A percentile compares a stretch with the other conserved stretches of the same genome.
These are phyloP conservation scores for Microvelia longipes DNA, from an alignment of 1,140 invertebrate genomes.

Conservation along the genomic window DNA sequence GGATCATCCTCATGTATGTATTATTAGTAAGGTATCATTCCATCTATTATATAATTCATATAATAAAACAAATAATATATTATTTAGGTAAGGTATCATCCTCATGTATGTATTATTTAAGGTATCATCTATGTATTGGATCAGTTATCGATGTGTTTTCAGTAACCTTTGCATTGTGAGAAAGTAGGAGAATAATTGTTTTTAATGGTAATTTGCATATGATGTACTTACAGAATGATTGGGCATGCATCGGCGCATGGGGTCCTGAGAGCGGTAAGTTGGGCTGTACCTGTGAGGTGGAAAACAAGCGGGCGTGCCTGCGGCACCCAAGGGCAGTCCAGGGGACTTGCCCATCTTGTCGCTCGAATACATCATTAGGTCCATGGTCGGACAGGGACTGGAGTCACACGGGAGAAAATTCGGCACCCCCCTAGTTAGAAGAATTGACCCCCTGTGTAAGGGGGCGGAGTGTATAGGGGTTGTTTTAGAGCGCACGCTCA, in stretches of 20 bases:
- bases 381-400: not conserved
- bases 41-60: too few relatives aligned
- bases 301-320: not conserved
- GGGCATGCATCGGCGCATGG: not conserved
- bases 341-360: constrained; percentile 3
- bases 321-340: not conserved
- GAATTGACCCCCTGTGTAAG: not conserved
- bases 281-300: not conserved
- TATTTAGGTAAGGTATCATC: too few relatives aligned
- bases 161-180: too few relatives aligned
- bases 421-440: not conserved
- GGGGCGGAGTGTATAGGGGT: not conserved
- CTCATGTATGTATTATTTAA: too few relatives aligned
- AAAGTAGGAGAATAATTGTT: too few relatives aligned
- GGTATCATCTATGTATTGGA: too few relatives aligned
- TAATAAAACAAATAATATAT: too few relatives aligned
- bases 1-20: too few relatives aligned
- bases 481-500: not conserved
- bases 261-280: not conserved
- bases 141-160: too few relatives aligned
- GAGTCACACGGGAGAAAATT: not conserved
- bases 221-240: not conserved
- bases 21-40: too few relatives aligned
- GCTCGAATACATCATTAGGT: constrained; percentile 2
- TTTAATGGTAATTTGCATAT: too few relatives aligned